A percentile compares a stretch with the other conserved stretches of the same genome.
Conservation (phyloP, 2,888 invertebrate species). For the Zhengitettix transpicula region DNA sequence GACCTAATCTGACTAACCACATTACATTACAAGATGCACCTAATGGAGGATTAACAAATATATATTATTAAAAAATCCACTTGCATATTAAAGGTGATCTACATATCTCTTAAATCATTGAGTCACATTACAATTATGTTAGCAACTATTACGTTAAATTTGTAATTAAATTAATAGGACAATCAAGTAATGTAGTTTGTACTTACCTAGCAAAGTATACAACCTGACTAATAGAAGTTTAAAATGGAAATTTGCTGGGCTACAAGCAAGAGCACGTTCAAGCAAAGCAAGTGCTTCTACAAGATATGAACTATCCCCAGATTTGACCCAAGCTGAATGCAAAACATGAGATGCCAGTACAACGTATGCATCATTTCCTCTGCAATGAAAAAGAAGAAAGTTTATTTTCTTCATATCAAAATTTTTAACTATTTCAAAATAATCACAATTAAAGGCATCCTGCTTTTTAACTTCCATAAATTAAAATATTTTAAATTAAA, state of each 20-base stretch:
- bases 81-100: too few species aligned
- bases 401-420: too few species aligned
- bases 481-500: too few species aligned
- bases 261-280: conserved; percentile 54
- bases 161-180: not conserved
- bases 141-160: not conserved
- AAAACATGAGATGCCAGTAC: conserved; percentile 60
- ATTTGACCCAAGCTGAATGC: conserved; percentile 33
- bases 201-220: conserved; percentile 56
- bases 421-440: not conserved
- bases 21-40: too few species aligned
- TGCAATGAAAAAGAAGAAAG: conserved; percentile 16
- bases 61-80: too few species aligned
- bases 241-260: conserved; percentile 77
- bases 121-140: not conserved
- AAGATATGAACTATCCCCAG: conserved; percentile 25
- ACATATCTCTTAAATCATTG: not conserved
- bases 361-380: conserved; percentile 54
- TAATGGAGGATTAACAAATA: too few species aligned
- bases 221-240: conserved; percentile 69
- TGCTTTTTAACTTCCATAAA: not conserved
- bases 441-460: not conserved
- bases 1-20: too few species aligned
- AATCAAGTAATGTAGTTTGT: not conserved
- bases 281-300: conserved; percentile 50